A percentile compares a stretch with the other conserved stretches of the same genome.
phyloP scores from a whole-genome alignment of 2,888 invertebrate genomes.

The Spilosoma lubricipeda region DNA sequence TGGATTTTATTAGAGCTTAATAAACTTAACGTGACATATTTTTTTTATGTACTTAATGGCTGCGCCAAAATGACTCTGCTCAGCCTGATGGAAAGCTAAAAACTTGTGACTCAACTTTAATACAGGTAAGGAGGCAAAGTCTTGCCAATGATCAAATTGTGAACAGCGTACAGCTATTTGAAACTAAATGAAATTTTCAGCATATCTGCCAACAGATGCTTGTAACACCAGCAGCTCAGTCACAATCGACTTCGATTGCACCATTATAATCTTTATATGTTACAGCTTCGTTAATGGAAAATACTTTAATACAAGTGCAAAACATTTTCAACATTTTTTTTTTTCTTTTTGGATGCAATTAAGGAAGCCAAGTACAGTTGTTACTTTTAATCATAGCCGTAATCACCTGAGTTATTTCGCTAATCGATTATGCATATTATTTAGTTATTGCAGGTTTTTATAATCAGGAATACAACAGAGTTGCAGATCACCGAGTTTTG shows the following conservation, averaged over 20 bases:
- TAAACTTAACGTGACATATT: background rate
- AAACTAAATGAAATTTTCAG: background rate
- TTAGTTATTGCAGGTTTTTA: constrained; percentile 51
- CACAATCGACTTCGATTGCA: constrained; percentile 61
- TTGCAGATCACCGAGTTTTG: constrained; percentile 37
- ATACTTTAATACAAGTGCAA: constrained; percentile 24
- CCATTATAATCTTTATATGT: constrained; percentile 36
- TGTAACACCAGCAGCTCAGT: constrained; percentile 69
- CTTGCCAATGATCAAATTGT: background rate
- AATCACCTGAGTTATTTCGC: constrained; percentile 57
- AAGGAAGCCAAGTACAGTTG: constrained; percentile 33
- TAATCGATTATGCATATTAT: constrained; percentile 45
- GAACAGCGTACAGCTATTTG: background rate
- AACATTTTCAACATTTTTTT: background rate
- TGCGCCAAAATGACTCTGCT: no score
- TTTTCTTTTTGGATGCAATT: background rate
- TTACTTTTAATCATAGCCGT: constrained; percentile 53
- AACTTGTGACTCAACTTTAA: background rate
- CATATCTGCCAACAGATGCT: constrained; percentile 49
- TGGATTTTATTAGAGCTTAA: constrained; percentile 4
- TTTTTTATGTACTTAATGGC: no score
- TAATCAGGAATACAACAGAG: constrained; percentile 56
- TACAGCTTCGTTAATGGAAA: constrained; percentile 37
- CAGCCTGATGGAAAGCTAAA: no score
- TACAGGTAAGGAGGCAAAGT: background rate